phyloP scores from a whole-genome alignment of 1,140 invertebrate species.

The Cyrtorhinus lividipennis region DNA sequence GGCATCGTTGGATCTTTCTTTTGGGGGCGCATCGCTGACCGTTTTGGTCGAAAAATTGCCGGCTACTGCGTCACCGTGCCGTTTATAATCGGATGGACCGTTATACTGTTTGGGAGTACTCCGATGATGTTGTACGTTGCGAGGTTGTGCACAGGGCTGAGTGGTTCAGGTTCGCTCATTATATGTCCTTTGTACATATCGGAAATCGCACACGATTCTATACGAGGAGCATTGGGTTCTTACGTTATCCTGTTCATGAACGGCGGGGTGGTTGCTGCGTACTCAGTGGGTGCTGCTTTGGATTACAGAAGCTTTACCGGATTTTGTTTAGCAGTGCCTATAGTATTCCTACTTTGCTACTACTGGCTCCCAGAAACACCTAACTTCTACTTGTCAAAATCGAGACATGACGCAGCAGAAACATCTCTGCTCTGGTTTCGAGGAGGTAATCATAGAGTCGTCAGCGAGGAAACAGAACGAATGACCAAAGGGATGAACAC shows the following conservation, averaged over 20 bases:
- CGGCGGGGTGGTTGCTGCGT: slow-evolving; percentile 63
- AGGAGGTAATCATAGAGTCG: slow-evolving; percentile 37
- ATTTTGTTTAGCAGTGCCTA: slow-evolving; percentile 45
- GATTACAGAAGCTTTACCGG: slow-evolving; percentile 49
- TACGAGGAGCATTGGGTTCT: slow-evolving; percentile 62
- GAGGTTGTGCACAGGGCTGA: slow-evolving; percentile 56
- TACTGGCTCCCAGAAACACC: slow-evolving; percentile 72
- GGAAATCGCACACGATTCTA: slow-evolving; percentile 66
- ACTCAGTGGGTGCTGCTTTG: slow-evolving; percentile 48
- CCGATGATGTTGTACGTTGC: slow-evolving; percentile 49
- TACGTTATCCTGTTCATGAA: slow-evolving; percentile 70
- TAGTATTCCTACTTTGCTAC: slow-evolving; percentile 47
- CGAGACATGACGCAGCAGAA: slow-evolving; percentile 34
- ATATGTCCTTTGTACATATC: slow-evolving; percentile 70
- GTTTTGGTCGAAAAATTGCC: slow-evolving; percentile 54
- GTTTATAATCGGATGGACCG: slow-evolving; percentile 58
- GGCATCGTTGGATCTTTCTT: slow-evolving; percentile 57
- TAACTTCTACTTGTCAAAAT: slow-evolving; percentile 43
- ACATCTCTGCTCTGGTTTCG: slow-evolving; percentile 41
- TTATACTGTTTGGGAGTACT: slow-evolving; percentile 46
- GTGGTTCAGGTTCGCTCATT: slow-evolving; percentile 61
- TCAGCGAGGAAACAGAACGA: slow-evolving; percentile 16
- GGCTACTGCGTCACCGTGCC: slow-evolving; percentile 53
- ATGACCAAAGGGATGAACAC: background rate
- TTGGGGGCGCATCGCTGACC: slow-evolving; percentile 51